A percentile compares a stretch with the other conserved stretches of the same genome.
phyloP scores from a whole-genome alignment of 2,888 invertebrate species.

The Leptopilina syphax region DNA sequence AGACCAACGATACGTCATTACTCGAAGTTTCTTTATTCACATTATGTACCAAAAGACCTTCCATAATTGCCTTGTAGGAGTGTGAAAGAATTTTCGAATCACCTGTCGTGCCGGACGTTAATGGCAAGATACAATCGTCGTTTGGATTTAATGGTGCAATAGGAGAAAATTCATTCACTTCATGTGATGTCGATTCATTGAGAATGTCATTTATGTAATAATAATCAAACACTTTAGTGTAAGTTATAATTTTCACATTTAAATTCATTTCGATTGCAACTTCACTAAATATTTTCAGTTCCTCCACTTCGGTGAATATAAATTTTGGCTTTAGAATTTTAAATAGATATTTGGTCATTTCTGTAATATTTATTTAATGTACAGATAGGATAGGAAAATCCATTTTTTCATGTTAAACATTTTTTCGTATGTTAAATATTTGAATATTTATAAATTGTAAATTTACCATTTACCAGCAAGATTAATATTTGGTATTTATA shows the following conservation, averaged over 20 bases:
- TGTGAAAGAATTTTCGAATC: constrained; percentile 67
- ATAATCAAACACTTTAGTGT: constrained; percentile 54
- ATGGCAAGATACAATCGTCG: constrained; percentile 56
- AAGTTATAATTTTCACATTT: constrained; percentile 56
- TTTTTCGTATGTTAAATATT: too few relatives aligned
- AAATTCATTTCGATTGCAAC: constrained; percentile 46
- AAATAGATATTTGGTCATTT: constrained; percentile 60
- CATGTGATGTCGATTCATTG: constrained; percentile 49
- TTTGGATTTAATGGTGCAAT: constrained; percentile 44
- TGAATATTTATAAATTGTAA: too few relatives aligned
- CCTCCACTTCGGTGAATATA: constrained; percentile 57
- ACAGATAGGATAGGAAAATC: background rate
- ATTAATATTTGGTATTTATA: too few relatives aligned
- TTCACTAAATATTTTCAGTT: constrained; percentile 44
- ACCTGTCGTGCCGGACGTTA: constrained; percentile 48
- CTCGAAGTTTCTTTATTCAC: rapidly evolving
- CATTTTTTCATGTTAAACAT: too few relatives aligned
- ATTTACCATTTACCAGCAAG: too few relatives aligned
- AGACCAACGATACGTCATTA: constrained; percentile 53
- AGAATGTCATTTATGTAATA: constrained; percentile 58
- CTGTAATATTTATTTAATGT: constrained; percentile 53
- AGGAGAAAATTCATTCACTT: constrained; percentile 58
- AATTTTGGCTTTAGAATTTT: constrained; percentile 63
- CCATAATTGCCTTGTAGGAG: constrained; percentile 59
- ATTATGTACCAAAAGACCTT: constrained; percentile 38